These are phyloP conservation scores for Oreortyx pictus DNA, from an alignment of 2,797 vertebrate genomes.

Conservation along the genomic window DNA sequence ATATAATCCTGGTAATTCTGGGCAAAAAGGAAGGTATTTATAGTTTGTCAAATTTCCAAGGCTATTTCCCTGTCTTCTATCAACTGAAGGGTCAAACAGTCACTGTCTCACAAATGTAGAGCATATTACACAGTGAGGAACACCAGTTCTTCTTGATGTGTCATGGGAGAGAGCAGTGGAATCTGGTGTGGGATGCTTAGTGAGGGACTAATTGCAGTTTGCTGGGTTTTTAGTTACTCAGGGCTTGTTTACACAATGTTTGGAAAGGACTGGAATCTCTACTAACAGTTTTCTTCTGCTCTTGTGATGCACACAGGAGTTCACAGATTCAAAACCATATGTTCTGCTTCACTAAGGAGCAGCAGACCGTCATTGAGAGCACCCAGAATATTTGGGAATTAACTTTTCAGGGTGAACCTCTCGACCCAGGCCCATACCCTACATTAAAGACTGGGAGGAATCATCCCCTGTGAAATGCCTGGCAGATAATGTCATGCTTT, in stretches of 20 bases:
- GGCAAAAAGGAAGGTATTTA: conserved; percentile 35
- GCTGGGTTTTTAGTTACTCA: not conserved
- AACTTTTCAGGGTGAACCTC: not conserved
- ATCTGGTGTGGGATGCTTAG: not conserved
- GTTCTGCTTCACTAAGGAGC: not conserved
- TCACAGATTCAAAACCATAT: not conserved
- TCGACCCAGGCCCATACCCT: not conserved
- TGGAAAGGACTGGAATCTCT: not conserved
- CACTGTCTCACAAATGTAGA: conserved; percentile 13
- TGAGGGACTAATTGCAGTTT: not conserved
- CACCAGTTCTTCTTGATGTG: not conserved
- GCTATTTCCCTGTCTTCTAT: conserved; percentile 33
- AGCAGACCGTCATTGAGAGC: not conserved
- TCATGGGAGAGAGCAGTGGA: not conserved
- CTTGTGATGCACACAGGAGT: fast-evolving
- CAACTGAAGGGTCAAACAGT: not conserved
- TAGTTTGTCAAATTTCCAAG: conserved; percentile 39
- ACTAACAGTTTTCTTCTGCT: not conserved
- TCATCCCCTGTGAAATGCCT: not conserved
- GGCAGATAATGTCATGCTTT: conserved; percentile 8
- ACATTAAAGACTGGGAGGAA: not conserved
- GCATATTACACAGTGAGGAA: too few species aligned
- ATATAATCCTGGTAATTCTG: conserved; percentile 41
- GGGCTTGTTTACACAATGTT: not conserved
- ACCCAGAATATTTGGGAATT: not conserved